Base-by-base conservation (phyloP, 2,888 invertebrate genomes). In the Oligia fasciuncula region DNA sequence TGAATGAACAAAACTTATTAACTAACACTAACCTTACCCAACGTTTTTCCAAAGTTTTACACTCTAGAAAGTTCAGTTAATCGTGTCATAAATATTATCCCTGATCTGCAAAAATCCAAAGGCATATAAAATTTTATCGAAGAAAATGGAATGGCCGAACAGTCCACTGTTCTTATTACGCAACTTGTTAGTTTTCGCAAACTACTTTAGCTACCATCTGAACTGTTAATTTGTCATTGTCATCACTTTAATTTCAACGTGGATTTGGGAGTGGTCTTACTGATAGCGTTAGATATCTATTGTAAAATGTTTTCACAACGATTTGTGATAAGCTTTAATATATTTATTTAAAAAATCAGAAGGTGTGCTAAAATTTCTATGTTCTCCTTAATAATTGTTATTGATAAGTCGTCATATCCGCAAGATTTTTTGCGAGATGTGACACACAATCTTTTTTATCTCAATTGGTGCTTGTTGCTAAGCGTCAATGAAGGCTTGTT, bases 221-320 rank as follows among this genome's bases (percentile, higher is more conserved):
- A 84, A 84, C 85, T 66, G 85, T 86, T 87, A 86, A 85, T 85
- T 85, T 85, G 87, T 85, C 85, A 85, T 76, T 85, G 85, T 85
- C 85, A 84, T 87, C 84, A 80, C 84, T 84, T 77, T 84, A 75
- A 85, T 85, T 85, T 87, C 62, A 67, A 75, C 69, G 69, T 66
- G 14, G 49, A 77, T 43, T 74, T 40, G 69, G 80, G 87, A 73
- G 40, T 43, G 87, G 87, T 69, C 13, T 5, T 43, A 76, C 54
- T 77, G 63, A 35, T 1, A 54, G 82, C 81, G 66, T 40, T 51
- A 0, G 4, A 4, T 63, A 35, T 17, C 4, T 8, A 29, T 29
- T 60, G 46, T 46, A 11, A 9, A 46, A 46, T 46, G 11, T 46
- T 46, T 46, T 46, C 46, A 46, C 11, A 46, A 9, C 9, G 54